These are phyloP conservation scores for Saxidomus purpurata DNA, from an alignment of 1,140 invertebrate species.

Conservation along the genomic window DNA sequence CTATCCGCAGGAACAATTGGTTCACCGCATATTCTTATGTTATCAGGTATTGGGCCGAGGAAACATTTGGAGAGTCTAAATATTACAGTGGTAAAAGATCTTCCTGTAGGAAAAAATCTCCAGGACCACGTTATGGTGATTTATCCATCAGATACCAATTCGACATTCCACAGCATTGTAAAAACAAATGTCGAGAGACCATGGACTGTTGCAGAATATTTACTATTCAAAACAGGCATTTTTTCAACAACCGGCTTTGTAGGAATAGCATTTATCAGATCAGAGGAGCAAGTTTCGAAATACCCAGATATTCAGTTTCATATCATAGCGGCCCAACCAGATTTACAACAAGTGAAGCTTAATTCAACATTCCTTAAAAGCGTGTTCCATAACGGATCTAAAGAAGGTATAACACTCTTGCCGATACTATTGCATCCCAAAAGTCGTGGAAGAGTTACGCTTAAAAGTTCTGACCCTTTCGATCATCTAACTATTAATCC, in stretches of 20 bases:
- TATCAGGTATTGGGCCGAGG: constrained; percentile 89
- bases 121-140: constrained; percentile 89
- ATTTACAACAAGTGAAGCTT: neutral
- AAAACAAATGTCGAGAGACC: constrained; percentile 21
- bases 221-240: constrained; percentile 70
- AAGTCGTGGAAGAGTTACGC: constrained; percentile 76
- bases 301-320: constrained; percentile 57
- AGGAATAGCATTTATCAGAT: constrained; percentile 44
- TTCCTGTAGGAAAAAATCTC: constrained; percentile 95
- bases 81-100: constrained; percentile 86
- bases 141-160: constrained; percentile 55
- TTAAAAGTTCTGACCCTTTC: constrained; percentile 90
- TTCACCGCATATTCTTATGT: constrained; percentile 85
- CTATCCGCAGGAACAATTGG: constrained; percentile 41
- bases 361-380: neutral
- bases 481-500: constrained; percentile 94
- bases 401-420: neutral
- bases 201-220: constrained; percentile 66
- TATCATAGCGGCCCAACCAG: neutral
- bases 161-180: constrained; percentile 17
- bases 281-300: neutral
- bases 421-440: constrained; percentile 71
- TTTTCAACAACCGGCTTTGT: neutral
- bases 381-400: neutral
- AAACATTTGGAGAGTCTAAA: constrained; percentile 80